Evolutionary conservation across 1,140 invertebrate genomes (phyloP), one percentile per base, ranked within the genome.

Genomic region (Pogonognathellus flavescens): DNA sequence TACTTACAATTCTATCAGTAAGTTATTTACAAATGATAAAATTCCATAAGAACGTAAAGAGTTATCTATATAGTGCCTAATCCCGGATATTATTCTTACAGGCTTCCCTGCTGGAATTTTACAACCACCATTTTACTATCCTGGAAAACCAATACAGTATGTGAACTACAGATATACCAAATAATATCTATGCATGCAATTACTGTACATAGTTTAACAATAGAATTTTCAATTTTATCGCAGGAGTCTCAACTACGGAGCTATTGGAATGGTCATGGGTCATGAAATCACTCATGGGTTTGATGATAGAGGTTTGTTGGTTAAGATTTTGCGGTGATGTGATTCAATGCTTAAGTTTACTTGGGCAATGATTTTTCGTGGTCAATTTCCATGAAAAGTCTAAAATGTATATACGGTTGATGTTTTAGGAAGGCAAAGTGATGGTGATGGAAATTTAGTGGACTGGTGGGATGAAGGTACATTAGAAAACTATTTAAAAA

Each of bases 71-170:
- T n/a, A n/a, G n/a, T n/a, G n/a, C n/a, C n/a, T n/a, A 41, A 41
- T 41, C 1, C 6, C 31, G 31, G 2, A 41, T 41, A 3, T 1
- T 41, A 14, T 41, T 59, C 11, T 31, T 76, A 10, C 53, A 95
- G 94, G 94, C 13, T 94, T 95, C 89, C 94, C 94, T 11, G 94
- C 94, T 50, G 94, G 94, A 70, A 94, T 95, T 83, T 90, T 95
- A 13, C 94, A 94, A 88, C 93, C 93, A 53, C 94, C 94, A 16
- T 95, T 95, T 89, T 95, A 94, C 85, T 93, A 93, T 85, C 94
- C 94, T 88, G 93, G 93, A 89, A 81, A 88, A 8, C 83, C 86
- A 1, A 84, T 88, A 18, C 72, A 88, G 87, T 88, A 86, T n/a
- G n/a, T n/a, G n/a, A n/a, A n/a, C n/a, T n/a, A n/a, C n/a, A n/a